Base-by-base conservation (phyloP, 1,140 invertebrate species). In the Medauroidea extradentata region DNA sequence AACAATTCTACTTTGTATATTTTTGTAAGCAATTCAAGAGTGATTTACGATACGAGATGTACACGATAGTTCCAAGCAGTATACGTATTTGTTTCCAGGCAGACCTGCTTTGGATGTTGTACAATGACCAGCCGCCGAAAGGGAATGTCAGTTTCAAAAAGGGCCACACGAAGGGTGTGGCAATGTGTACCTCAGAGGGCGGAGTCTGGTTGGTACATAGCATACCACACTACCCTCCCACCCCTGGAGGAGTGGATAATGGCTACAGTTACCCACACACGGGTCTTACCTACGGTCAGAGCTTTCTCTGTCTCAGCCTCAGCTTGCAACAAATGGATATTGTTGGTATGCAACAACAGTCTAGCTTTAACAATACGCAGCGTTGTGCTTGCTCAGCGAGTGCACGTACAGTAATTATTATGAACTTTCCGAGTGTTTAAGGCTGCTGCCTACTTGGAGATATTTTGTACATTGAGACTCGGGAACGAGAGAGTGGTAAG, bases 131-230 rank as follows among this genome's bases (percentile, higher is more conserved):
- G 71, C 82, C 84, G 11, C 89, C 90, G 18, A 80, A 84, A 49
- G 25, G 24, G 23, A 51, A 18, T n/a, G 19, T 39, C 38, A 25
- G 8, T 0, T 21, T 34, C 16, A 25, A 69, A 27, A 83, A 83
- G 65, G 93, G 92, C 0, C 93, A 95, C 65, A 85, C 91, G 0
- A 96, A 96, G 79, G 93, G 94, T 2, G 83, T 89, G 0, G 71
- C 96, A 14, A 78, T 87, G 7, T 84, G 85, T n/a, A 83, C 91
- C 63, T 75, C 81, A 14, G 72, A 79, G 5, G 79, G 80, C 27
- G 93, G 93, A 2, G 83, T 95, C 65, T 97, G 94, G 93, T 68
- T 97, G 42, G 82, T 96, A 16, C 94, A 97, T 72, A 96, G 93
- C 52, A 89, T 94, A 11, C 94, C 94, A 0, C 81, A 85, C 65